Evolutionary conservation across 2,888 invertebrate species (phyloP), one percentile per base, ranked within the genome.

Genomic region (Lycaena phlaeas): DNA sequence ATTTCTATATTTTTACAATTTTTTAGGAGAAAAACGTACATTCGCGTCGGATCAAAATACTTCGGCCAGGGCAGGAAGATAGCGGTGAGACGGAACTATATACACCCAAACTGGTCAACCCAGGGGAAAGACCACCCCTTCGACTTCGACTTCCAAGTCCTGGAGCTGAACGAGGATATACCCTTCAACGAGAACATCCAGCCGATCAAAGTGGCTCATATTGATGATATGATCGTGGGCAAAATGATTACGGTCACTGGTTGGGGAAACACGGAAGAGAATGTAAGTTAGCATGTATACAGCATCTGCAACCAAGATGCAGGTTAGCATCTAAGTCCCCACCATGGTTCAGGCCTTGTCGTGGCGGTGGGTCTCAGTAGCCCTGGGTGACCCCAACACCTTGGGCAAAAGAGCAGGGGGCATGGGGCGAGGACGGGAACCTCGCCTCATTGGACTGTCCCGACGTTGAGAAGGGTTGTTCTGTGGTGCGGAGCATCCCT

Each of bases 211-310:
- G 47, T 85, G n/a, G 84, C 68, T 0, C 68, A 64, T 36, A 66
- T 76, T 1, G 68, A 77, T 44, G 82, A 84, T 29, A 76, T 84
- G 76, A 63, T 68, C 0, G 68, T 76, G 31, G 85, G 82, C 1
- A 77, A 73, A 46, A 61, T 77, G 0, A 48, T 82, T 0, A 72
- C 76, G 0, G 82, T 82, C 0, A 75, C 81, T 25, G 85, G 85
- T 14, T 85, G 85, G 85, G 82, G 84, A 0, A 76, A 77, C 22
- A 79, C 77, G 2, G 62, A 68, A 10, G 81, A 82, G 52, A 75
- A 77, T 51, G 82, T 81, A 51, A 75, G 79, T 70, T n/a, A n/a
- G n/a, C n/a, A n/a, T n/a, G n/a, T n/a, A n/a, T n/a, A n/a, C n/a
- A n/a, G n/a, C n/a, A n/a, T n/a, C n/a, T n/a, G n/a, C n/a, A n/a